Percentiles rank a stretch among this genome's conserved stretches.
These are phyloP conservation scores for Anadara kagoshimensis DNA, from an alignment of 1,140 invertebrate species.

Conservation along the genomic window DNA sequence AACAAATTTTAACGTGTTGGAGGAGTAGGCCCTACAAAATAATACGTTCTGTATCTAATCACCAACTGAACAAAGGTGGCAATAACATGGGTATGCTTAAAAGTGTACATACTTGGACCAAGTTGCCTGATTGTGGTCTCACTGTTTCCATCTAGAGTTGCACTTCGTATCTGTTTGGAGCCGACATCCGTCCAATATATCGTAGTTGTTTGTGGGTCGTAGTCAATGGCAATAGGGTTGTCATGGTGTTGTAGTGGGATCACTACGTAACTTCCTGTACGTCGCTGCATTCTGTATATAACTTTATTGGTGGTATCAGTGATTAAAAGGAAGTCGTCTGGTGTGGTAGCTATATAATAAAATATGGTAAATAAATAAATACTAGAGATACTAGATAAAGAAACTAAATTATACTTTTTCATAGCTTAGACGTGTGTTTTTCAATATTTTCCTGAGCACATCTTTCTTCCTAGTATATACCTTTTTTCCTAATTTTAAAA, in stretches of 20 bases:
- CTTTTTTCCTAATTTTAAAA: too few species aligned
- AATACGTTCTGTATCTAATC: too few species aligned
- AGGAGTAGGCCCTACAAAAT: too few species aligned
- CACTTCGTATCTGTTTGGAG: constrained; percentile 82
- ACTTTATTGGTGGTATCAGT: constrained; percentile 48
- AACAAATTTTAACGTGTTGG: too few species aligned
- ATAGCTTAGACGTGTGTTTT: not conserved
- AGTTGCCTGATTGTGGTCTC: constrained; percentile 41
- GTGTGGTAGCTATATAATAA: constrained; percentile 85
- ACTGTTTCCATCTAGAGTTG: constrained; percentile 82
- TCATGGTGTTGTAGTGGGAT: constrained; percentile 50
- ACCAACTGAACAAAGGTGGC: too few species aligned
- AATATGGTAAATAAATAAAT: not conserved
- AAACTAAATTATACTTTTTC: not conserved
- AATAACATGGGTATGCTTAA: too few species aligned
- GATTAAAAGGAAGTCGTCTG: constrained; percentile 78
- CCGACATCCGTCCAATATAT: constrained; percentile 95
- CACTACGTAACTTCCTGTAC: constrained; percentile 47
- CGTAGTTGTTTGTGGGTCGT: constrained; percentile 87
- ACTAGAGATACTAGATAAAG: not conserved
- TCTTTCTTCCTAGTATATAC: too few species aligned
- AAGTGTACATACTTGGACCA: constrained; percentile 11
- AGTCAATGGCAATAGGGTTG: constrained; percentile 88
- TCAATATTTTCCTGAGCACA: too few species aligned
- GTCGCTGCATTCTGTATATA: constrained; percentile 57